Base-by-base conservation (phyloP, 2,888 invertebrate species). In the Diplolepis rosae region DNA sequence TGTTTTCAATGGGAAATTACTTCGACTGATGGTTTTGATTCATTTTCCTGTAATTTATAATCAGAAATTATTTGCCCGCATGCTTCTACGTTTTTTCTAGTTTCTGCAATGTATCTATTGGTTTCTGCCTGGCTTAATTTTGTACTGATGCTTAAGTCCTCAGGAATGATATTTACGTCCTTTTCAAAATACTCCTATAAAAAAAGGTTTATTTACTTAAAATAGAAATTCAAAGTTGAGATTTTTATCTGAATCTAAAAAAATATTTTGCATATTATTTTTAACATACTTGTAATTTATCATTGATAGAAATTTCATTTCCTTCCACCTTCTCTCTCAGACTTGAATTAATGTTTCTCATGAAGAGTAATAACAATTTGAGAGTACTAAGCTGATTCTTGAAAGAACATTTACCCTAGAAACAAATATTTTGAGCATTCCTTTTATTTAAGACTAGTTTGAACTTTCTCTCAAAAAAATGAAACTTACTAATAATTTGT, bases 331-430 rank as follows among this genome's bases (percentile, higher is more conserved):
- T 35, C n/a, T 5, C 6, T 5, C 13, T 61, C 6, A 35, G 35
- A 35, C n/a, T 39, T 24, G 1, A 3, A n/a, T 61, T 61, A 4
- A 61, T 35, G 22, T 61, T 61, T n/a, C 24, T 61, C 35, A 61
- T 61, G 35, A 61, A 61, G 13, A 61, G 22, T 3, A 61, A 35
- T 39, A 61, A 11, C n/a, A 61, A 61, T 61, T 61, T 61, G 7
- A 61, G 32, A 7, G 61, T 61, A 61, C 61, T 61, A 13, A 35
- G 24, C 35, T 61, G 61, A 61, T 24, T 61, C n/a, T 35, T 61
- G 7, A 61, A 4, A 6, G 61, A 61, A 22, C 61, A 61, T 13
- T 27, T 61, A 24, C 61, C 61, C 61, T 61, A 13, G 24, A 24
- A 61, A n/a, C 3, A 61, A 18, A 22, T 56, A 39, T 15, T 6